Evolutionary conservation across 2,797 vertebrate genomes (phyloP), one percentile per base, ranked within the genome.

Genomic region (Perodicticus potto): DNA sequence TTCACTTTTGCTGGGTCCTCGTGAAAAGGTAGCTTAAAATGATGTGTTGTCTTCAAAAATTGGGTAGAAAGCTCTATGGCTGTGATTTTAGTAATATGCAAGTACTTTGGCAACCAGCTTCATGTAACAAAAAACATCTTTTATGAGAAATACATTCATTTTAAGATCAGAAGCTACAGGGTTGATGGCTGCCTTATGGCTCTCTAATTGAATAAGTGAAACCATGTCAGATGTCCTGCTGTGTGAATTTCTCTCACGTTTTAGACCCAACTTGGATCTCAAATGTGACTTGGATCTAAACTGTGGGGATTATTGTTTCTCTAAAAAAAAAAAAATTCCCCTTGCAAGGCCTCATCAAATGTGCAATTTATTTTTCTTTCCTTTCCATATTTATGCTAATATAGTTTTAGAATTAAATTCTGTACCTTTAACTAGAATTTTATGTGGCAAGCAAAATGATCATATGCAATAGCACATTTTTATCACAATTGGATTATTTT

Each of bases 401-500:
- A 72, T 14, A 57, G 45, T 82, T 95, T 96, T 89, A 81, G 86
- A 91, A 95, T 95, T 94, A 91, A 94, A 73, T 94, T 96, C 19
- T 93, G 32, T 67, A 55, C 32, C 37, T 76, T 94, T 97, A 83
- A 82, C 69, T 85, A 49, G 91, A 89, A 90, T 86, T 95, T 83
- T 93, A 89, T 89, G 57, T 23, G 61, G 74, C 57, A 95, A 93
- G 37, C 32, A 88, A 86, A 97, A 89, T 37, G 25, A 90, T 90
- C 82, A 37, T 55, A 72, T 86, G 57, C 74, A 93, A 17, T 81
- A 85, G 65, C 77, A 89, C 29, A 89, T 91, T 93, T 93, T 93
- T 40, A 87, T 95, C 63, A 80, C 37, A 88, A 69, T 77, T 88
- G 70, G 87, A 37, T 95, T 94, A 84, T 81, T 80, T 94, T 88